Percentiles rank a stretch among this genome's conserved stretches.
Conservation (phyloP, 2,113 vertebrate species). For the Illadopsis cleaveri region DNA sequence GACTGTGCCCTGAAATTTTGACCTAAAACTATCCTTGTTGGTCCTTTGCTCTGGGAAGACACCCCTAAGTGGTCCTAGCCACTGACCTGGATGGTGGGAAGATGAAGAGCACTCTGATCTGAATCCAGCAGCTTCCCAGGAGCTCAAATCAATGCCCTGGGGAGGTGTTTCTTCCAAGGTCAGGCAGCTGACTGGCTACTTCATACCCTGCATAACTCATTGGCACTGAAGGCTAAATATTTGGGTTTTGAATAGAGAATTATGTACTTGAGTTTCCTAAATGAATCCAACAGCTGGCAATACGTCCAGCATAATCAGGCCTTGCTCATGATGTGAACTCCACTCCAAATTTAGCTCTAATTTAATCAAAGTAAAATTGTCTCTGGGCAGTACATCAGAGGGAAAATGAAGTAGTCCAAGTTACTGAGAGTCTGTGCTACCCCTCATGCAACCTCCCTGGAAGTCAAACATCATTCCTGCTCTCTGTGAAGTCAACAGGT, state of each 20-base stretch:
- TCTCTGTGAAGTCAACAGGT: background rate
- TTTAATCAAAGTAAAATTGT: background rate
- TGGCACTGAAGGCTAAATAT: background rate
- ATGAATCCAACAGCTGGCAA: rapidly evolving
- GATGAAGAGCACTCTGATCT: background rate
- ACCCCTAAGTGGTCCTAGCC: too few species aligned
- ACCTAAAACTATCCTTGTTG: background rate
- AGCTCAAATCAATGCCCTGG: background rate
- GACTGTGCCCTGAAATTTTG: background rate
- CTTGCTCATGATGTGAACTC: background rate
- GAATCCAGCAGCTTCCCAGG: background rate
- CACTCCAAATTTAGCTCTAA: background rate
- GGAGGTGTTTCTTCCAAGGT: background rate
- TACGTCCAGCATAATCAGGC: background rate
- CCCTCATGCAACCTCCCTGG: background rate
- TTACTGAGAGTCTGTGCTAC: background rate
- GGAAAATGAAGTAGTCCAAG: background rate
- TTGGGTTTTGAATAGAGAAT: background rate
- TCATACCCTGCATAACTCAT: background rate
- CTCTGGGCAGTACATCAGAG: background rate
- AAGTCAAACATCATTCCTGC: background rate
- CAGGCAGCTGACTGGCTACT: background rate
- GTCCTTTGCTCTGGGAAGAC: background rate
- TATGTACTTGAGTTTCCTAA: background rate
- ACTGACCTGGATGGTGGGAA: background rate